Conservation (phyloP, 2,797 vertebrate genomes). For the Threskiornis aethiopicus region DNA sequence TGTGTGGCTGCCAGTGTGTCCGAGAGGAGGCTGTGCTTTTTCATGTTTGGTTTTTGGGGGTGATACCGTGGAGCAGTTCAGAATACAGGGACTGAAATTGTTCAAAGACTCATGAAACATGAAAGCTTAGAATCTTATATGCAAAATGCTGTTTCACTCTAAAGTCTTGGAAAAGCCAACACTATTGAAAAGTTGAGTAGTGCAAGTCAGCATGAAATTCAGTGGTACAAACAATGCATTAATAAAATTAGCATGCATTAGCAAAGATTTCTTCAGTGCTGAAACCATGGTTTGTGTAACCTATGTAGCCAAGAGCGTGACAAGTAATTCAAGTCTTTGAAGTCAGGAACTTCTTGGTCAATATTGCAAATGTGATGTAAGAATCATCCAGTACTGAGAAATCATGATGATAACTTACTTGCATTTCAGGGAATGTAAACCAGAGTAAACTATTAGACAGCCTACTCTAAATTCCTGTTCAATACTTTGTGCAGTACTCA, state of each 20-base stretch:
- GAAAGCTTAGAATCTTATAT: background rate
- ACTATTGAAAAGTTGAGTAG: background rate
- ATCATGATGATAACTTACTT: background rate
- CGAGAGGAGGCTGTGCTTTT: background rate
- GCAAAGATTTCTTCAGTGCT: background rate
- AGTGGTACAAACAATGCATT: background rate
- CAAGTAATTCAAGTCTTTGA: background rate
- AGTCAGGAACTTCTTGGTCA: background rate
- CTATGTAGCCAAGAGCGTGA: fast-evolving
- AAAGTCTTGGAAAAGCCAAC: background rate
- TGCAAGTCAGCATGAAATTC: background rate
- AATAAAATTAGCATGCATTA: background rate
- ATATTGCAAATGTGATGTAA: background rate
- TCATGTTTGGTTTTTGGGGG: background rate
- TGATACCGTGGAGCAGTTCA: background rate
- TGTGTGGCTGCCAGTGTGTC: background rate
- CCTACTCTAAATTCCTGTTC: background rate
- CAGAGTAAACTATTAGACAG: background rate
- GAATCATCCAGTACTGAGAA: background rate
- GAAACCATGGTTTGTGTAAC: background rate
- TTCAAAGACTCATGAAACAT: background rate
- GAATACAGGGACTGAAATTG: background rate
- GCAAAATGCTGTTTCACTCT: background rate
- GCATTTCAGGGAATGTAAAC: background rate
- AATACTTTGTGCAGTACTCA: background rate